These are phyloP conservation scores for Acanthurus tractus DNA, from an alignment of 2,797 vertebrate species.

Conservation along the genomic window DNA sequence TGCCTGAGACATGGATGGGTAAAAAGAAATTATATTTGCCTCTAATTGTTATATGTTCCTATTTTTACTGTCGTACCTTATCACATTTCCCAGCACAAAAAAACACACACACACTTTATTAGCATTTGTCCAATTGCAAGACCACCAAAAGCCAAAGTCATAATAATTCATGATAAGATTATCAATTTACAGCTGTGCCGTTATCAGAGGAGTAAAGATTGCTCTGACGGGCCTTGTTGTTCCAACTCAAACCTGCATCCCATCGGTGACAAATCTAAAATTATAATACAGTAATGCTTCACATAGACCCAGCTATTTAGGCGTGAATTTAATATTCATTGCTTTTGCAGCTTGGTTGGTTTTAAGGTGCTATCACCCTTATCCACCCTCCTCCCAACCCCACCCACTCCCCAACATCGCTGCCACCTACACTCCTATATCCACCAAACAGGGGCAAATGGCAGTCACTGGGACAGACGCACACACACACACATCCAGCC, in stretches of 20 bases:
- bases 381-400: constrained; percentile 84
- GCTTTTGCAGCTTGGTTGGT: constrained; percentile 89
- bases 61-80: constrained; percentile 66
- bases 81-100: constrained; percentile 59
- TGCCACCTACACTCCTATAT: constrained; percentile 76
- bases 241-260: constrained; percentile 80
- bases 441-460: constrained; percentile 79
- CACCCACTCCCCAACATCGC: constrained; percentile 81
- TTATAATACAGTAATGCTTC: constrained; percentile 88
- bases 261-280: constrained; percentile 87
- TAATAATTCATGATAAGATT: constrained; percentile 68
- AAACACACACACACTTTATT: constrained; percentile 57
- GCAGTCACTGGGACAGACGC: constrained; percentile 74
- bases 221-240: constrained; percentile 79
- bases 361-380: constrained; percentile 87
- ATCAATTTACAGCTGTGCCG: constrained; percentile 66
- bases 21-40: constrained; percentile 62
- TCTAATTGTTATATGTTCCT: constrained; percentile 66
- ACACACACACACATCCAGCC: constrained; percentile 54
- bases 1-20: constrained; percentile 74
- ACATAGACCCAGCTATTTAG: constrained; percentile 87
- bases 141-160: constrained; percentile 49
- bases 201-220: constrained; percentile 73
- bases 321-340: constrained; percentile 89
- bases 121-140: constrained; percentile 61